Percentiles rank a stretch among this genome's conserved stretches.
Conservation (phyloP, 2,113 vertebrate genomes). For the Hucho hucho region DNA sequence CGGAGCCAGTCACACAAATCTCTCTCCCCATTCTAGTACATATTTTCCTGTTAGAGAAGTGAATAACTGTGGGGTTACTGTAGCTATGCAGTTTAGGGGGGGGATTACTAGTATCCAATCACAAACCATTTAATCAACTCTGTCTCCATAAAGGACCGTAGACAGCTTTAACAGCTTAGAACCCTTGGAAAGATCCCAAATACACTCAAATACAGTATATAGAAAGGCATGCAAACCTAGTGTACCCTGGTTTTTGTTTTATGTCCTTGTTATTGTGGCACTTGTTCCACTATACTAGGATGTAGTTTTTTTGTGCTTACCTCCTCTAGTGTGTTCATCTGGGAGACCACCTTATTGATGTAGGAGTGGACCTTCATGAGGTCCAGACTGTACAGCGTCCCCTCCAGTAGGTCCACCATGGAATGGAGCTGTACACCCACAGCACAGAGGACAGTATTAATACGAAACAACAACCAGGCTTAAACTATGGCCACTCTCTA, state of each 20-base stretch:
- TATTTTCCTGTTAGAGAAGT: not conserved
- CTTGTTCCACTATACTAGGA: no score
- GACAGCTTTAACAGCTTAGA: not conserved
- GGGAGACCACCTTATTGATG: slow-evolving; percentile 87
- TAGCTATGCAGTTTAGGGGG: not conserved
- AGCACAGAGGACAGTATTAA: not conserved
- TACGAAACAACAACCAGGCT: not conserved
- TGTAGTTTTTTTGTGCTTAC: slow-evolving; percentile 58
- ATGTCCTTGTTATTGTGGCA: no score
- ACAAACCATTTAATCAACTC: not conserved
- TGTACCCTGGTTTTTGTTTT: not conserved
- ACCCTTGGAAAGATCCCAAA: not conserved
- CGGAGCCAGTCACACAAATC: not conserved
- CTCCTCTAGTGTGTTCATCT: slow-evolving; percentile 95
- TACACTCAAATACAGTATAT: no score
- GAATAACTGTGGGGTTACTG: not conserved
- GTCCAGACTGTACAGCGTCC: slow-evolving; percentile 94
- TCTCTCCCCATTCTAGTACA: not conserved
- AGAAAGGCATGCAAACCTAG: no score
- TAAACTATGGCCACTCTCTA: slow-evolving; percentile 24
- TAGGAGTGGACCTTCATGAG: slow-evolving; percentile 96
- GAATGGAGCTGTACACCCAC: slow-evolving; percentile 83
- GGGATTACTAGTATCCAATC: not conserved
- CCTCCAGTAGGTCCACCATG: slow-evolving; percentile 94
- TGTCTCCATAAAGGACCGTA: not conserved